Evolutionary conservation across 2,888 invertebrate genomes (phyloP), one percentile per base, ranked within the genome.

Genomic region (Drosophila gaucha): DNA sequence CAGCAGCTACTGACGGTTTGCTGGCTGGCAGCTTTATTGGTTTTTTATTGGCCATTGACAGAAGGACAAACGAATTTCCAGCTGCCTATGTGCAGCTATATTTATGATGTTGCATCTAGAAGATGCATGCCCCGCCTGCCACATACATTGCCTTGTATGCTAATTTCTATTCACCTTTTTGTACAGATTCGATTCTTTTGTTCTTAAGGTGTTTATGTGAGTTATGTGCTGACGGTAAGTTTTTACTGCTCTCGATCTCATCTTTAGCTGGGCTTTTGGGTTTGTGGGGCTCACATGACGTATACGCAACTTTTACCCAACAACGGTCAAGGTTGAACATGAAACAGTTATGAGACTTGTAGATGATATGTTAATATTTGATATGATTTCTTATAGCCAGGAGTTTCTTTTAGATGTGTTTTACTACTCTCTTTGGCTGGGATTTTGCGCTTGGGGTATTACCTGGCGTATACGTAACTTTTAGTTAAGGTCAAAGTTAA

Each of bases 1-100:
- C 88, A 47, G 56, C 65, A 31, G 39, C 33, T 43, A 47, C 36
- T 52, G 58, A 28, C 63, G 33, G 50, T 33, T 47, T 52, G 73
- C 38, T 78, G 74, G 67, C 39, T 83, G 82, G 85, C 82, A 86
- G 87, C 82, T 87, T 83, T 83, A 83, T 83, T 83, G 82, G 87
- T 73, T 87, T 90, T 90, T 89, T 90, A 89, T 90, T 89, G 86
- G 86, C 73, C 88, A 88, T 88, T 89, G 90, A 87, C 90, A 88
- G 90, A 90, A 91, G 91, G 90, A 89, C 90, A 90, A 90, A 89
- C 87, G 72, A 87, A 86, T 87, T 83, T 88, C 62, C 62, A 65
- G 74, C 52, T 83, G 64, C 77, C 77, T 69, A 30, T 56, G 57
- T 35, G 46, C 38, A 26, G 50, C 65, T 63, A 77, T 86, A 78